Evolutionary conservation across 2,797 vertebrate species (phyloP).

Genomic region (Nothura maculosa): DNA sequence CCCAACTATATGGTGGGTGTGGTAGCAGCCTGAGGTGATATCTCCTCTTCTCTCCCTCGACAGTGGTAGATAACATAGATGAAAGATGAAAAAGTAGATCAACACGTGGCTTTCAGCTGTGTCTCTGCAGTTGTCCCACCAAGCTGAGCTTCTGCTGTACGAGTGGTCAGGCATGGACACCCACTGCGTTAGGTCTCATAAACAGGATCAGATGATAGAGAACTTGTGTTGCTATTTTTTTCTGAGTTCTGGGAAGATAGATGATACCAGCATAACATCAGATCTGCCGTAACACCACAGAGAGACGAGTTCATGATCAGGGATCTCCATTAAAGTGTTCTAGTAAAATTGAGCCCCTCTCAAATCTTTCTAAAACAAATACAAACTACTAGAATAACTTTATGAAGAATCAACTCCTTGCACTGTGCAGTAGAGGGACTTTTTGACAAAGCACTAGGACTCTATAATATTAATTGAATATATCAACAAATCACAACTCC

Average conservation of each 20-base stretch:
- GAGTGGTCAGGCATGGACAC: background rate
- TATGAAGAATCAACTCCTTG: background rate
- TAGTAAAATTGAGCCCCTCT: background rate
- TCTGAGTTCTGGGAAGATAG: background rate
- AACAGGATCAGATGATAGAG: background rate
- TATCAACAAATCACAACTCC: background rate
- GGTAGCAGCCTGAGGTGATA: background rate
- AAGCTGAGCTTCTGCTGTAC: background rate
- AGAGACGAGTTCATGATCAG: background rate
- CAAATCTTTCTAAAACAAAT: background rate
- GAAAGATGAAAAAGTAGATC: no score
- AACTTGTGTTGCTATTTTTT: background rate
- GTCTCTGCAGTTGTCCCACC: background rate
- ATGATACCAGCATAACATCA: background rate
- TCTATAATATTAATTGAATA: background rate
- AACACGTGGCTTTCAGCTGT: background rate
- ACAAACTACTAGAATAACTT: background rate
- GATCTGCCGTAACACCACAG: background rate
- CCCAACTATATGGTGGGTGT: accelerated
- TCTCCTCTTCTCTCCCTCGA: background rate
- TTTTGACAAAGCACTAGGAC: background rate
- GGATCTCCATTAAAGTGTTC: background rate
- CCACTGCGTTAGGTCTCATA: background rate
- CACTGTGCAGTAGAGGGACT: background rate
- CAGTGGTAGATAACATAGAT: background rate